Evolutionary conservation across 53 echinoderm and acorn worm species (phyloP), one percentile per base, ranked within the genome.

Genomic region (Antedon mediterranea): DNA sequence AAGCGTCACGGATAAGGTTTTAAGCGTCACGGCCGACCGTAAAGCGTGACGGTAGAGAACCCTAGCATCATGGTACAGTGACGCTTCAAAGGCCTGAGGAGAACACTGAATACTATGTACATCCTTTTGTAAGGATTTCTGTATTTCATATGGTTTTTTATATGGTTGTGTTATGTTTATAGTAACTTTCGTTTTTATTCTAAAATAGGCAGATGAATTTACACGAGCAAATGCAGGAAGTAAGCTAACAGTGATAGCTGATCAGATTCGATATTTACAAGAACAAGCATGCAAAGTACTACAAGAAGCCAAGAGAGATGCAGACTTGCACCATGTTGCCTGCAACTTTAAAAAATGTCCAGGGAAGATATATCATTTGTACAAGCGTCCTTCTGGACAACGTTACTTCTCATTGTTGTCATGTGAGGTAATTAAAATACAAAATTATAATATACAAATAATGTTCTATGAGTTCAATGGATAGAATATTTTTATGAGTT

Each of bases 261-360:
- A 94, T 11, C 95, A 94, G 80, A 91, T 91, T 34, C 83, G 91
- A 6, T 83, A 94, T 20, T 86, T 91, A 23, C 95, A 94, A 75
- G 83, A 94, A 76, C 91, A 94, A 43, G 95, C 95, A 14, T 84
- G 85, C 34, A 81, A 86, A 11, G 91, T 89, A 26, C 71, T 94
- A 43, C 86, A 91, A 75, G 95, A 94, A 33, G 95, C 95, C 0
- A 94, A 94, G 42, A 76, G 95, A 31, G 95, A 94, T 82, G 89
- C 89, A 44, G 91, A 89, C 23, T 82, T 94, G 28, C 95, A 94
- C 29, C 95, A 94, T 73, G 89, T 89, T 8, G 95, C 95, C 0
- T 94, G 95, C 72, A 94, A 94, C 87, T 84, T 94, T 77, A 91
- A 91, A 79, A 94, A 94, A 75, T 81, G 91, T 34, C 95, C 95